Conservation (phyloP, 2,888 invertebrate species). For the Hirudinaria manillensis region DNA sequence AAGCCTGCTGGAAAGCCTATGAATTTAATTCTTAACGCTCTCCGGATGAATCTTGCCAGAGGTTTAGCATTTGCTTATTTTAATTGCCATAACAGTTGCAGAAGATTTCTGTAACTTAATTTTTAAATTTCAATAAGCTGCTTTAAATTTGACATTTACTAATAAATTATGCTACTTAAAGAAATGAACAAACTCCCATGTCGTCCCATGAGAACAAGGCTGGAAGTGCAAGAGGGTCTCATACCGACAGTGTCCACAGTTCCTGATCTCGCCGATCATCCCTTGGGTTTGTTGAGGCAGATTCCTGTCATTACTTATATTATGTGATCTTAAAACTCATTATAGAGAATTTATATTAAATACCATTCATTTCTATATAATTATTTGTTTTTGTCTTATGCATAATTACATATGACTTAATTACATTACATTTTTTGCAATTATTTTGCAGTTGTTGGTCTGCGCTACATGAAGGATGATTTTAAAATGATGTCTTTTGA, state of each 20-base stretch:
- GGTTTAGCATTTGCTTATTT: conserved; percentile 39
- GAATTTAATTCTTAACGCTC: conserved; percentile 33
- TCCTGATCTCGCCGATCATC: conserved; percentile 42
- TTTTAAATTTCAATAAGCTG: no score
- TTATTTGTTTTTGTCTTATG: background rate
- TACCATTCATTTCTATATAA: conserved; percentile 31
- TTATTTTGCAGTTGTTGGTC: conserved; percentile 43
- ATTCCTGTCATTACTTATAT: background rate
- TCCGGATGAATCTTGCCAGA: conserved; percentile 42
- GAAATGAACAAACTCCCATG: conserved; percentile 45
- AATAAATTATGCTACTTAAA: conserved; percentile 24
- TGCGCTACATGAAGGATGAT: conserved; percentile 43
- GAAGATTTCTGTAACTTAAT: no score
- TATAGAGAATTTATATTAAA: background rate
- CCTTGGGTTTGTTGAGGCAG: conserved; percentile 35
- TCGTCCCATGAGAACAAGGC: conserved; percentile 35
- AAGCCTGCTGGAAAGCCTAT: conserved; percentile 45
- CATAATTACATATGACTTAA: background rate
- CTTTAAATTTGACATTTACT: no score
- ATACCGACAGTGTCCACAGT: conserved; percentile 40
- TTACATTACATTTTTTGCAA: background rate
- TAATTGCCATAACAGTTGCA: background rate
- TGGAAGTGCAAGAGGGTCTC: conserved; percentile 27
- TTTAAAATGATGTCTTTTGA: conserved; percentile 39
- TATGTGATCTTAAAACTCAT: background rate